These are phyloP conservation scores for Dendrolimus pini DNA, from an alignment of 2,888 invertebrate genomes.

Conservation along the genomic window DNA sequence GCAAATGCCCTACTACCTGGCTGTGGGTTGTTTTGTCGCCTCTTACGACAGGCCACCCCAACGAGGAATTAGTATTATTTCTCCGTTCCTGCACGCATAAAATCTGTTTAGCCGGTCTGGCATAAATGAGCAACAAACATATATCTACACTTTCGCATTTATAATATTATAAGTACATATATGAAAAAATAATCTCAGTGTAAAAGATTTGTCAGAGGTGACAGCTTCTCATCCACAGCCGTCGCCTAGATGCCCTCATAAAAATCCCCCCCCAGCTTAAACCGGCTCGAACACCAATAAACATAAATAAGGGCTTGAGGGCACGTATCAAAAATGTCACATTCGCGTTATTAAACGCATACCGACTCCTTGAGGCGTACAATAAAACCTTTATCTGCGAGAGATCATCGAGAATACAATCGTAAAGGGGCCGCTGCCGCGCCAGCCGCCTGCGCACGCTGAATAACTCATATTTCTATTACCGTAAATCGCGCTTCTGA, in stretches of 20 bases:
- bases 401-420: neutral
- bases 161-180: too few species aligned
- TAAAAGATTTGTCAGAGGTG: too few species aligned
- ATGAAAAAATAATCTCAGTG: too few species aligned
- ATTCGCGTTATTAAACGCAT: neutral
- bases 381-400: neutral
- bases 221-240: too few species aligned
- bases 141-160: too few species aligned
- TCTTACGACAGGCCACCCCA: too few species aligned
- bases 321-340: neutral
- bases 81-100: too few species aligned
- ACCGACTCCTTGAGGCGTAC: neutral
- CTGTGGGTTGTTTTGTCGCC: too few species aligned
- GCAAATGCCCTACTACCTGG: too few species aligned
- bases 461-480: constrained; percentile 59
- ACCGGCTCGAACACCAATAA: neutral
- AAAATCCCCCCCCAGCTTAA: neutral
- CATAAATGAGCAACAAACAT: too few species aligned
- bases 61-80: too few species aligned
- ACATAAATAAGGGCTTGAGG: neutral
- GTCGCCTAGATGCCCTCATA: neutral
- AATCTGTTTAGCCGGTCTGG: too few species aligned
- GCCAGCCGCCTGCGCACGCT: constrained; percentile 30
- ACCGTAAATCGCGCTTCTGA: constrained; percentile 42
- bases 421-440: constrained; percentile 4